Evolutionary conservation across 2,888 invertebrate species (phyloP), one percentile per base, ranked within the genome.

Genomic region (Limenitis camilla): DNA sequence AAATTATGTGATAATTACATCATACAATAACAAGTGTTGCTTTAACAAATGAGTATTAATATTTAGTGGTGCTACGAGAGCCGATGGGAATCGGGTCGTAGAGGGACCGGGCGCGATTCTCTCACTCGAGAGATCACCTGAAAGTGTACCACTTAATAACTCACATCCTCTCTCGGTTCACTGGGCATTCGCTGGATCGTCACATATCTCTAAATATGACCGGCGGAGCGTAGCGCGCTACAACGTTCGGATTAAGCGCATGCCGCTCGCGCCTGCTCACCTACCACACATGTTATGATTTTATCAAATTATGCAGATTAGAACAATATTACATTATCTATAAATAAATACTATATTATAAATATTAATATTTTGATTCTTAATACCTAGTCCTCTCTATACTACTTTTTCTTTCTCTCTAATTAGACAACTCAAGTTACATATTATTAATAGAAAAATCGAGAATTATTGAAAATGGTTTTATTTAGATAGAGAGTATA

Each of bases 71-170:
- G 61, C 58, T 46, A 36, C 55, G 65, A 56, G 60, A 57, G 53
- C 56, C 61, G 61, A 61, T 62, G 63, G 61, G 64, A 65, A 63
- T 55, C 59, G 62, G 64, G 63, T 62, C 56, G 63, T 51, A 50
- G 47, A 59, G 61, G 54, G 61, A 62, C 60, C 61, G 74, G 72
- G 69, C 68, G 70, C 78, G 80, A 83, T 81, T 80, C 78, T 85
- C 84, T 83, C 87, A 86, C 83, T 83, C 82, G 82, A 83, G 79
- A 81, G 86, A 84, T 85, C 85, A 86, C 80, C 83, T 86, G 87
- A 83, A 82, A 81, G 81, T 83, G 82, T 82, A 83, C 81, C 81
- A 84, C 83, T 84, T 84, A 85, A 85, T 85, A 68, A 82, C 86
- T 85, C 86, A 81, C 85, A 82, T 85, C 85, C 83, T 79, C 77